Evolutionary conservation across 1,140 invertebrate genomes (phyloP).

Genomic region (Tetragonula clypearis): DNA sequence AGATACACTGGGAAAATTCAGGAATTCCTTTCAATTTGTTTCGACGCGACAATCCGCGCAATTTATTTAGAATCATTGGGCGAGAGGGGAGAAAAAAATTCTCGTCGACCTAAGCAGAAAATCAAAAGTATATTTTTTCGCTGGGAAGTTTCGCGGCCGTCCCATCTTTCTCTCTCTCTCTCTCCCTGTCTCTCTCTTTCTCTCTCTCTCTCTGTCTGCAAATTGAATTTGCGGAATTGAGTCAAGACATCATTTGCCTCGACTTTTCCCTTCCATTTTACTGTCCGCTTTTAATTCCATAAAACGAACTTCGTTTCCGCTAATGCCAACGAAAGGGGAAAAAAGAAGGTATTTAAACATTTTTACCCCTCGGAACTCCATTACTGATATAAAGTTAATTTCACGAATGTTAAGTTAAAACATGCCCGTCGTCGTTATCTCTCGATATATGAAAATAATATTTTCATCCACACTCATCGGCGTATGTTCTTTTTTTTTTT

Average conservation of each 20-base stretch:
- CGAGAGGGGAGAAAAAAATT: neutral
- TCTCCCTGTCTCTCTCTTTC: no score
- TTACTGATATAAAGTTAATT: constrained; percentile 32
- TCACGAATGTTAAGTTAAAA: neutral
- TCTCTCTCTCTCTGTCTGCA: neutral
- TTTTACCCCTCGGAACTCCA: constrained; percentile 8
- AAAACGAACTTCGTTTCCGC: constrained; percentile 33
- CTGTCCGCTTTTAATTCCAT: constrained; percentile 30
- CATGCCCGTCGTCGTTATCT: neutral
- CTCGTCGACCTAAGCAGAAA: neutral
- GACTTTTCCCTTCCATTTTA: neutral
- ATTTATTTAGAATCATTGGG: neutral
- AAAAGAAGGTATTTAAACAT: constrained; percentile 21
- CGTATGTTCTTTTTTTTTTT: neutral
- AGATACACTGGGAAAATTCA: neutral
- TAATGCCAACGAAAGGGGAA: neutral
- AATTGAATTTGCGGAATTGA: constrained; percentile 37
- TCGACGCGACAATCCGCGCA: neutral
- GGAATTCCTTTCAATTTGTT: neutral
- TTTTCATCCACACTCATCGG: neutral
- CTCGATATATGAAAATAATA: neutral
- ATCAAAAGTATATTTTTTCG: constrained; percentile 6
- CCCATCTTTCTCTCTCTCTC: neutral
- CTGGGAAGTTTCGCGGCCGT: neutral
- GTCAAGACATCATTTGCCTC: constrained; percentile 20